A percentile compares a stretch with the other conserved stretches of the same genome.
Conservation (phyloP, 2,888 invertebrate genomes). For the Ceramica pisi region DNA sequence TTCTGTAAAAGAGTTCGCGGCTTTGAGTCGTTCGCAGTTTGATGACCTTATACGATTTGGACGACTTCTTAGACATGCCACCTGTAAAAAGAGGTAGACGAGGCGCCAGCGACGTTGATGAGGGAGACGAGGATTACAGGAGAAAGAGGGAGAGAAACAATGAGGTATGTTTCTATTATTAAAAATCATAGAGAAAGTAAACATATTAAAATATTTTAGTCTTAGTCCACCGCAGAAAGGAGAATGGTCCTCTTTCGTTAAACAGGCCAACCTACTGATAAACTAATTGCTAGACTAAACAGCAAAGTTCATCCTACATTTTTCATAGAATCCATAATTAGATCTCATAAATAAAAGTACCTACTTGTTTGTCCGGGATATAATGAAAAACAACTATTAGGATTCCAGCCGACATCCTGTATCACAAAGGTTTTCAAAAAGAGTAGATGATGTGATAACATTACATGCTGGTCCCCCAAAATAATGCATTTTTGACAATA, state of each 20-base stretch:
- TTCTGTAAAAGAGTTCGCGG: slow-evolving; percentile 21
- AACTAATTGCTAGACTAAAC: background rate
- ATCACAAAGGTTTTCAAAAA: too few relatives aligned
- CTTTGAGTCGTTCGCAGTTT: slow-evolving; percentile 67
- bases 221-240: background rate
- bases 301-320: background rate
- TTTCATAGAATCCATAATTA: background rate
- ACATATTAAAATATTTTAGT: too few relatives aligned
- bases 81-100: slow-evolving; percentile 83
- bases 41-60: slow-evolving; percentile 82
- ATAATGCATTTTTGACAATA: background rate
- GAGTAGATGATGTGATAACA: background rate
- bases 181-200: background rate
- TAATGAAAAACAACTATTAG: background rate
- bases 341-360: background rate
- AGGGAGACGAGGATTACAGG: slow-evolving; percentile 94
- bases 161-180: slow-evolving; percentile 87
- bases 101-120: slow-evolving; percentile 91
- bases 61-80: slow-evolving; percentile 79
- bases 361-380: background rate
- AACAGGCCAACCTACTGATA: background rate
- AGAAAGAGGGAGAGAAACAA: slow-evolving; percentile 95
- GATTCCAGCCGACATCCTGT: background rate
- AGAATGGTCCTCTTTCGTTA: background rate
- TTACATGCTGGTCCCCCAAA: background rate